Base-by-base conservation (phyloP, 2,797 vertebrate species). In the Streptopelia turtur region DNA sequence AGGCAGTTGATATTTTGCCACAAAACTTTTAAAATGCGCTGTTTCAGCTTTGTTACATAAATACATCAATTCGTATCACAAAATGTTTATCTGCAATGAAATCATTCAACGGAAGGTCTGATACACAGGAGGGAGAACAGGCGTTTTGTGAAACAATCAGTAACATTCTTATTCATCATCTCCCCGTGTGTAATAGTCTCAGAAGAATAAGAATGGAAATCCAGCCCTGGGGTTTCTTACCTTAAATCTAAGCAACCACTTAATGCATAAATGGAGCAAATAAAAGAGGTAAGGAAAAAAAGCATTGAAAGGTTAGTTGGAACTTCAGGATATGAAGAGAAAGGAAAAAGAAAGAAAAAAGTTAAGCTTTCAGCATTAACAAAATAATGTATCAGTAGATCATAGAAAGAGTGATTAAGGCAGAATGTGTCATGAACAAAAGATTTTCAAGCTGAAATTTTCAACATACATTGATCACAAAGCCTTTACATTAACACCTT, bases 171-270 rank as follows among this genome's bases (percentile, higher is more conserved):
- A 13, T 75, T 75, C 96, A 93, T 94, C 96, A 94, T 95, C 97
- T 98, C 97, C 97, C 97, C 97, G 53, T 98, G 97, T 98, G 97
- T 97, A 98, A 98, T 97, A 98, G 87, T 98, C 97, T 97, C 95
- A 66, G 93, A 97, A 96, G 96, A 97, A 92, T 93, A 97, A 97
- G 95, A 97, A 98, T 98, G 98, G 96, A 97, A 98, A 95, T 96
- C 96, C 97, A 95, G 95, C 97, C 97, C 98, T 98, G 97, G 95
- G 96, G 96, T 98, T 97, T 98, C 99, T 99, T 99, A 99, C 99
- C 99, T 99, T 99, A 98, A 99, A 99, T 99, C 99, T 99, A 99
- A 99, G 99, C 98, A 99, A 99, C 99, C 99, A 99, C 99, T 99
- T 98, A 94, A 98, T 98, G 98, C 98, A 98, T 97, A 98, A 98